Base-by-base conservation (phyloP, 2,888 invertebrate genomes). In the Monopis laevigella region DNA sequence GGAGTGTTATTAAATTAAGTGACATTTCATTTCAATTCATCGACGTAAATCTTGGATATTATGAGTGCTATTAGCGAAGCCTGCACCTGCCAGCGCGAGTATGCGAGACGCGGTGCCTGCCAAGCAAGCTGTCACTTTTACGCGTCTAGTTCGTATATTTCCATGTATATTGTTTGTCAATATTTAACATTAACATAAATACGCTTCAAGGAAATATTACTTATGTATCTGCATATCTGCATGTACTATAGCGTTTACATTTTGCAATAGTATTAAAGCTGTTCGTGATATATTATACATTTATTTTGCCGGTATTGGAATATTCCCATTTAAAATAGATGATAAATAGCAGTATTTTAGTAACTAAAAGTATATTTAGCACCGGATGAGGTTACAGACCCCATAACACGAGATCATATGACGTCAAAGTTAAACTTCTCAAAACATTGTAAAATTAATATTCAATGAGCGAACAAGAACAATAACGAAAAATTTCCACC, bases 1-100 rank as follows among this genome's bases (percentile, higher is more conserved):
- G 73, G 67, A 54, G 59, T 56, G 58, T 74, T 59, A 72, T 75
- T 74, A 65, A 62, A 73, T 73, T 66, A 72, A 70, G 67, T 70
- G 74, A 73, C 72, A 78, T 74, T 74, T 78, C 59, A 69, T 70
- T 68, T 70, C 66, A 65, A 73, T 69, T 69, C 61, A 62, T 54
- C 49, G 59, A 54, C 58, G 64, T 74, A 72, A 74, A 75, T 74
- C 68, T 65, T 51, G 55, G 47, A 66, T 54, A 61, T 73, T 65
- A 69, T 56, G 67, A 69, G 59, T 50, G 57, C 52, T 55, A 65
- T 65, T 66, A 67, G 63, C 59, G 55, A 53, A 52, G 53, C n/a
- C n/a, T n/a, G n/a, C 48, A 54, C 54, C 62, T 64, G 59, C 62
- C 62, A 63, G 66, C 62, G 54, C 45, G 46, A 45, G 47, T 47